Evolutionary conservation across 2,888 invertebrate genomes (phyloP), one percentile per base, ranked within the genome.

Genomic region (Allacma fusca): DNA sequence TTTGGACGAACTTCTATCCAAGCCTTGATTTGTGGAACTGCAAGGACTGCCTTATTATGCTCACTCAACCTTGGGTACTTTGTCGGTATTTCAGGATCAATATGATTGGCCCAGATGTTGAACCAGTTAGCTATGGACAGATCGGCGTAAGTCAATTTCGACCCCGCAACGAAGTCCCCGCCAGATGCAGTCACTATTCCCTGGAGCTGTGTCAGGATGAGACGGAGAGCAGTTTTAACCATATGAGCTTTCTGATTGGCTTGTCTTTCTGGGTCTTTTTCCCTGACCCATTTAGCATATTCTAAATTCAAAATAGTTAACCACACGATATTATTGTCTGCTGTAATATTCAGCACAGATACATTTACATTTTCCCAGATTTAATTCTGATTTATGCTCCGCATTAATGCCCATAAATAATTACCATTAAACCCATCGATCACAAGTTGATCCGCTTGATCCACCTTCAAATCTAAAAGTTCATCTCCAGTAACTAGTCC

Each of bases 61-160:
- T 87, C 87, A 78, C 88, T 88, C 23, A 91, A 85, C 0, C 88
- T 86, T 0, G 90, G 90, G 84, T 89, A 90, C 81, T 86, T 86
- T 81, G 88, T 88, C 79, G 89, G 84, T n/a, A 89, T 88, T 1
- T 87, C 85, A 79, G 87, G 86, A 1, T 89, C 90, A 81, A 89
- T 88, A 81, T 89, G 88, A 69, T 87, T 86, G 82, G 89, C 89
- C 85, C 89, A 89, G 84, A 88, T 89, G 81, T 89, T 89, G 68
- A 90, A 85, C 0, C 89, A 89, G 29, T 88, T 90, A 26, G 90
- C 89, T 82, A 90, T 89, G 1, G 89, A 88, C 77, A 91, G 88
- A 83, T 91, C 91, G 26, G 90, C 88, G 89, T 90, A 90, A 71
- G 90, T 90, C 65, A 90, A 87, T 90, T 90, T 86, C 59, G 87